Evolutionary conservation across 1,140 invertebrate genomes (phyloP).

Genomic region (Aphidius gifuensis): DNA sequence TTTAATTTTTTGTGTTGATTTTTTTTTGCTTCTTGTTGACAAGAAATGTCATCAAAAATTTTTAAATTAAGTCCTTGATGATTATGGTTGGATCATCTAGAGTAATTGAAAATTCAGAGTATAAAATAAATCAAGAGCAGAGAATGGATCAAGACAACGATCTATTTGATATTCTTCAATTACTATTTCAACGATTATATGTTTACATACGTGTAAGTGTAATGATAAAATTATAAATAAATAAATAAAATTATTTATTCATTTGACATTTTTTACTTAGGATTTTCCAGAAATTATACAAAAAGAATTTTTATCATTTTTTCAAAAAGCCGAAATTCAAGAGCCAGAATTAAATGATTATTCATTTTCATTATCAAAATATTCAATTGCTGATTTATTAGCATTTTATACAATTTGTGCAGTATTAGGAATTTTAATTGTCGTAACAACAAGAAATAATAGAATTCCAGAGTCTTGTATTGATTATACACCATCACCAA

Average conservation of each 20-base stretch:
- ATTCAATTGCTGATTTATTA: slow-evolving; percentile 26
- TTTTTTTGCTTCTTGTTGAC: too few species aligned
- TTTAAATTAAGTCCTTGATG: background rate
- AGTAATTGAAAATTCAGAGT: background rate
- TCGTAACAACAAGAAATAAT: slow-evolving; percentile 27
- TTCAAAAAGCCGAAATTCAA: slow-evolving; percentile 12
- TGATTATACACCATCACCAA: background rate
- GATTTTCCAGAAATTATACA: slow-evolving; percentile 28
- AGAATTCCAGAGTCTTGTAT: slow-evolving; percentile 18
- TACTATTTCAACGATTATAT: slow-evolving; percentile 32
- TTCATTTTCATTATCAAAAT: slow-evolving; percentile 15
- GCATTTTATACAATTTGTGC: slow-evolving; percentile 24
- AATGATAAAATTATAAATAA: background rate
- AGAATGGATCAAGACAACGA: slow-evolving; percentile 34
- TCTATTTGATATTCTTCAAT: slow-evolving; percentile 30
- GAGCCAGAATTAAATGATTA: slow-evolving; percentile 7
- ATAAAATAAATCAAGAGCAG: background rate
- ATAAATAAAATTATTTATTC: background rate
- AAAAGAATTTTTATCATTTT: slow-evolving; percentile 29
- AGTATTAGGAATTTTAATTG: slow-evolving; percentile 19
- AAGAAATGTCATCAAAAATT: too few species aligned
- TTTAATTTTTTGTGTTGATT: too few species aligned
- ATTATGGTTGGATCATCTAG: slow-evolving; percentile 1
- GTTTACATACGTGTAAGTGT: slow-evolving; percentile 36
- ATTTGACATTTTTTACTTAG: slow-evolving; percentile 11